Percentiles rank a stretch among this genome's conserved stretches.
These are phyloP conservation scores for Apodemia hepburni DNA, from an alignment of 2,888 invertebrate genomes.

Conservation along the genomic window DNA sequence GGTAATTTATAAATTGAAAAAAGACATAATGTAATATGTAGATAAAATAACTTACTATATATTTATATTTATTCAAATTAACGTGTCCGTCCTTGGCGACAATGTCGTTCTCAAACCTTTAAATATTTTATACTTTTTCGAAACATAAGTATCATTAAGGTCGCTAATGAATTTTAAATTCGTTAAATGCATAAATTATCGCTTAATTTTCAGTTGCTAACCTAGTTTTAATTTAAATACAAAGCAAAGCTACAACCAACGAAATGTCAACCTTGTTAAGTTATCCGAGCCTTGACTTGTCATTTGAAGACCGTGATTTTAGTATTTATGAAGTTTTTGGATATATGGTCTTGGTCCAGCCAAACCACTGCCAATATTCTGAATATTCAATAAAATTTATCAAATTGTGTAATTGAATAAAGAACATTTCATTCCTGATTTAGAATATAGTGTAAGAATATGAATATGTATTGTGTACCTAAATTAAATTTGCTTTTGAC, in stretches of 20 bases:
- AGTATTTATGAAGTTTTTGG: not conserved
- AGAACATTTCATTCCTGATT: too few relatives aligned
- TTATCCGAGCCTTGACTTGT: constrained; percentile 13
- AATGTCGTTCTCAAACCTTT: not conserved
- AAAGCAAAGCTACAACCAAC: constrained; percentile 29
- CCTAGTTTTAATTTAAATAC: constrained; percentile 30
- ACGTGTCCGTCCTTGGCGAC: constrained; percentile 3
- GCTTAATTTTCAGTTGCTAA: constrained; percentile 23
- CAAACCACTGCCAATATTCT: not conserved
- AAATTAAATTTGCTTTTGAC: too few relatives aligned
- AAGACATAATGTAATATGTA: not conserved
- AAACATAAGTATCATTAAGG: constrained; percentile 3
- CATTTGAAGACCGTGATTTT: not conserved
- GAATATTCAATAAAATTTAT: too few relatives aligned
- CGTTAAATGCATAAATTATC: constrained; percentile 23
- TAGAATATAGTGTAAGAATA: too few relatives aligned
- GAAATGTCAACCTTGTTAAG: constrained; percentile 29
- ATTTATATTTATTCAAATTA: constrained; percentile 12
- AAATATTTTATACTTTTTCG: constrained; percentile 7
- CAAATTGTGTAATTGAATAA: too few relatives aligned
- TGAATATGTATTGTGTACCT: too few relatives aligned
- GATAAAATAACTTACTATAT: not conserved
- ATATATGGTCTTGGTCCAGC: not conserved
- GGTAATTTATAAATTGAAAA: not conserved
- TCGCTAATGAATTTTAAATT: constrained; percentile 16